Base-by-base conservation (phyloP, 1,140 invertebrate species). In the Drosophila azteca region DNA sequence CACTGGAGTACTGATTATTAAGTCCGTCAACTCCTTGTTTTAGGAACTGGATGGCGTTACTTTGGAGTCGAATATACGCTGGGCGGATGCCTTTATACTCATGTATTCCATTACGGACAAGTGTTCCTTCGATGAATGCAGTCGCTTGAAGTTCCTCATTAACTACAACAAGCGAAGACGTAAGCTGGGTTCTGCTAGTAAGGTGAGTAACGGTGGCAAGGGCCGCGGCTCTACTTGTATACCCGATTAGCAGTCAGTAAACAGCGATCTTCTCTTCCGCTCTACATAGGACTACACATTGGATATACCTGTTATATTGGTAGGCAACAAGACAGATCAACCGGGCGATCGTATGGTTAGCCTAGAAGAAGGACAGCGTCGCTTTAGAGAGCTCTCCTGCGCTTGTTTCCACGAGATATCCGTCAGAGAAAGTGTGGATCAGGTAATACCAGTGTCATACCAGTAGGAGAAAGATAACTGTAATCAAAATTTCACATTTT, bases 101-200 rank as follows among this genome's bases (percentile, higher is more conserved):
- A 96, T 97, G 91, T 97, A 97, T 87, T 96, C 96, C 0, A 95
- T 97, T 3, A 96, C 96, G 4, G 96, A 97, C 87, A 95, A 96
- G 71, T 95, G 95, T 73, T 96, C 96, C 26, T 97, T 97, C 90
- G 95, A 97, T 85, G 96, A 97, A 84, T 96, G 95, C 81, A 95
- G 95, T 83, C 93, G 96, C 3, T 92, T 97, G 2, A 95, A 96
- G 84, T 96, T 95, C 80, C 93, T 96, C 46, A 96, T 96, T 67
- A 95, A 95, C 79, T 96, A 96, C 79, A 96, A 94, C 85, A 96
- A 96, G 78, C 92, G 95, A 22, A 92, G 95, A 77, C 93, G 95
- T 58, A 93, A 95, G 70, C 92, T 95, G 11, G 93, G 93, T 1
- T 93, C 92, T 3, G 55, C 83, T 51, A 92, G 90, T 43, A 93